A percentile compares a stretch with the other conserved stretches of the same genome.
phyloP scores from a whole-genome alignment of 2,113 vertebrate species.

The Trachemys scripta region DNA sequence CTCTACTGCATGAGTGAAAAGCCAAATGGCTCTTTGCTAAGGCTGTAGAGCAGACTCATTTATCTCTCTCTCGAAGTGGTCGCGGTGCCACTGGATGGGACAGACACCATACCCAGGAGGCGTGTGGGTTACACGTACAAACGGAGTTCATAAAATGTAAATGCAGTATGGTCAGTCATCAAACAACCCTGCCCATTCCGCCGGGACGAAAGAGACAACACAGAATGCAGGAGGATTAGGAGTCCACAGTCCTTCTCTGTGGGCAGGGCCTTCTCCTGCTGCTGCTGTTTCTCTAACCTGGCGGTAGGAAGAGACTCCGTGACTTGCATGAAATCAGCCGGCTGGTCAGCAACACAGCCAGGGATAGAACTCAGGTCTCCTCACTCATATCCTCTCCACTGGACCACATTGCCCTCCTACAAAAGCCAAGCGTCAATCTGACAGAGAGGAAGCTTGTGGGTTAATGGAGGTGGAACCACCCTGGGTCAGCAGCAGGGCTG shows the following conservation, averaged over 20 bases:
- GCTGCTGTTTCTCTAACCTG: not conserved
- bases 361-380: not conserved
- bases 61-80: no score
- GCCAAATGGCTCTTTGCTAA: no score
- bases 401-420: not conserved
- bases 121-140: not conserved
- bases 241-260: not conserved
- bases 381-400: not conserved
- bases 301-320: not conserved
- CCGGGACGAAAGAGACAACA: not conserved
- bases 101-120: no score
- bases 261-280: not conserved
- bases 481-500: not conserved
- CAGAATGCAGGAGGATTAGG: not conserved
- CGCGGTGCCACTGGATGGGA: no score
- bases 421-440: not conserved
- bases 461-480: not conserved
- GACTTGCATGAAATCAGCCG: not conserved
- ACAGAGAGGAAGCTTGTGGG: not conserved
- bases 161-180: fast-evolving
- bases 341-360: not conserved
- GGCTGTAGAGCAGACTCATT: no score
- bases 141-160: not conserved
- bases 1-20: no score
- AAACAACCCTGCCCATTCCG: not conserved